These are phyloP conservation scores for Indicator maculatus DNA, from an alignment of 2,113 vertebrate genomes.

Conservation along the genomic window DNA sequence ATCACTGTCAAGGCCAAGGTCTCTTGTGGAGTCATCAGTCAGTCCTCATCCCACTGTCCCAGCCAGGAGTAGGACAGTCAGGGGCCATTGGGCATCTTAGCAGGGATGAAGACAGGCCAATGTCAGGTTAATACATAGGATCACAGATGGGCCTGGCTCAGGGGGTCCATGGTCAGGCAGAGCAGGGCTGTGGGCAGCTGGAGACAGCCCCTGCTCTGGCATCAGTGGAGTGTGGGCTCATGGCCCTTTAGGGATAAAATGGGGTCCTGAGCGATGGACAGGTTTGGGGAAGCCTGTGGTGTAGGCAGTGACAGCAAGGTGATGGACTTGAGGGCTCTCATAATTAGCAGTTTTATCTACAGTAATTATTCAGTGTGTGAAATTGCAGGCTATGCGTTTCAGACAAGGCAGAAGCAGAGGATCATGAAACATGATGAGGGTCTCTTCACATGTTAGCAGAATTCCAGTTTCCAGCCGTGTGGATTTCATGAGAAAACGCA, in stretches of 20 bases:
- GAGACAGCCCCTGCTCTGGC: neutral
- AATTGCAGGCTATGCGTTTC: neutral
- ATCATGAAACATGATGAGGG: accelerated
- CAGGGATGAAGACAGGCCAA: neutral
- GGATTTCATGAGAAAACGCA: neutral
- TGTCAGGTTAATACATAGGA: neutral
- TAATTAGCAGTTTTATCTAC: neutral
- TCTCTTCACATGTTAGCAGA: neutral
- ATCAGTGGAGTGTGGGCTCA: neutral
- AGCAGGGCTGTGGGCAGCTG: neutral
- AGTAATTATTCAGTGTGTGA: neutral
- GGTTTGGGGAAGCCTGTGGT: accelerated
- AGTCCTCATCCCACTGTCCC: accelerated
- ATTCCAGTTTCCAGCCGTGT: neutral
- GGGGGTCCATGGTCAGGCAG: accelerated
- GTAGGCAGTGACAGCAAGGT: neutral
- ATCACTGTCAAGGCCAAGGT: neutral
- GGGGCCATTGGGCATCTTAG: accelerated
- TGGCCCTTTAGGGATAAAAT: neutral
- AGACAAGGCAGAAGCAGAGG: neutral
- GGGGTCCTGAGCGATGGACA: too few relatives aligned
- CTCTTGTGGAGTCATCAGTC: accelerated
- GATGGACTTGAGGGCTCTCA: accelerated
- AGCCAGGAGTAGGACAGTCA: neutral
- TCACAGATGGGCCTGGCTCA: accelerated